These are phyloP conservation scores for Xiphias gladius DNA, from an alignment of 2,113 vertebrate species.

Conservation along the genomic window DNA sequence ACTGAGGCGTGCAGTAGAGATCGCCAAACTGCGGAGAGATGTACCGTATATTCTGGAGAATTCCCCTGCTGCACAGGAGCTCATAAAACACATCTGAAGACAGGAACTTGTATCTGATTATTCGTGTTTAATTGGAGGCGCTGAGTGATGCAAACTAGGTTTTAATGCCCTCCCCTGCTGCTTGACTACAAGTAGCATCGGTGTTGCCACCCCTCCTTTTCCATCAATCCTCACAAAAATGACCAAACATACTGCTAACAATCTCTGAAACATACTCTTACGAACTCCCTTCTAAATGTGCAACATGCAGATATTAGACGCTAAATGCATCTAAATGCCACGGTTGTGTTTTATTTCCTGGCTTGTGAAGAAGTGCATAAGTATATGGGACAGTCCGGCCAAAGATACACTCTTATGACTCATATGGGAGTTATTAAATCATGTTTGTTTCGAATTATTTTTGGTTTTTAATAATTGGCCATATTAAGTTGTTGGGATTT, in stretches of 20 bases:
- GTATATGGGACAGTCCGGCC: constrained; percentile 15
- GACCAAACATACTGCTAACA: constrained; percentile 72
- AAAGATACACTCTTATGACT: constrained; percentile 13
- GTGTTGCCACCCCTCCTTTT: constrained; percentile 68
- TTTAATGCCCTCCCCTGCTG: constrained; percentile 85
- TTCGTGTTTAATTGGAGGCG: constrained; percentile 86
- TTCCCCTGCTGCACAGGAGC: constrained; percentile 79
- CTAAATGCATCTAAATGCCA: constrained; percentile 60
- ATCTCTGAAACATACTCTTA: constrained; percentile 33
- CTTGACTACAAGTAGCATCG: constrained; percentile 78
- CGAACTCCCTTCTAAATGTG: constrained; percentile 47
- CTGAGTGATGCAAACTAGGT: constrained; percentile 84
- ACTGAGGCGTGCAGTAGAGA: constrained; percentile 79
- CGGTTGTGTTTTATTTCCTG: constrained; percentile 38
- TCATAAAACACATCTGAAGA: constrained; percentile 82
- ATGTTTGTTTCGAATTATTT: constrained; percentile 38
- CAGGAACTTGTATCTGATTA: constrained; percentile 83
- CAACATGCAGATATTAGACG: constrained; percentile 48
- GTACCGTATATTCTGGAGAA: constrained; percentile 79
- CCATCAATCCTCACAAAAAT: constrained; percentile 72
- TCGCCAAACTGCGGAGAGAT: constrained; percentile 74
- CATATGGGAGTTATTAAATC: constrained; percentile 40
- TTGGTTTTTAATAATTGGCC: constrained; percentile 7
- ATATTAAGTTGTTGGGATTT: constrained; percentile 36
- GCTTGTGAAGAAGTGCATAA: constrained; percentile 18